phyloP scores from a whole-genome alignment of 2,888 invertebrate genomes.

The Neoscelio sp. region DNA sequence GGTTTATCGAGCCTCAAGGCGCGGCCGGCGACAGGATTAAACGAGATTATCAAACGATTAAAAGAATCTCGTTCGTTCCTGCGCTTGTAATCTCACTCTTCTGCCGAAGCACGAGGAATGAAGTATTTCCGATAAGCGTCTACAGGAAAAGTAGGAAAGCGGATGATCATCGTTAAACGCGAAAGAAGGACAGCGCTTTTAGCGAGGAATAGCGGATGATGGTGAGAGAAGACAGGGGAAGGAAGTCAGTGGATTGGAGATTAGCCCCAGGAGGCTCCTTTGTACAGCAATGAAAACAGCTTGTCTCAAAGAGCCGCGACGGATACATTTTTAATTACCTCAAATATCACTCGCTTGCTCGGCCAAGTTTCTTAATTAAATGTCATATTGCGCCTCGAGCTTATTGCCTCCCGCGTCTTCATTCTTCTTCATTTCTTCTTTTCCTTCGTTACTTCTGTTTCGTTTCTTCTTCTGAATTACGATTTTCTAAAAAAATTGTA shows the following conservation, averaged over 20 bases:
- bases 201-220: slow-evolving; percentile 42
- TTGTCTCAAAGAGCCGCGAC: slow-evolving; percentile 82
- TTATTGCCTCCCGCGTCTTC: slow-evolving; percentile 44
- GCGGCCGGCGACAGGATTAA: slow-evolving; percentile 76
- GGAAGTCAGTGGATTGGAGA: slow-evolving; percentile 69
- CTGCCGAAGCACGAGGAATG: slow-evolving; percentile 19
- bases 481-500: too few relatives aligned
- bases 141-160: slow-evolving; percentile 37
- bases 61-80: slow-evolving; percentile 76
- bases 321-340: slow-evolving; percentile 83
- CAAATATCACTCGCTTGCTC: slow-evolving; percentile 79
- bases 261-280: slow-evolving; percentile 80
- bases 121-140: slow-evolving; percentile 48
- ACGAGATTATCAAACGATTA: slow-evolving; percentile 82
- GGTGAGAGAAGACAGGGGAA: slow-evolving; percentile 61
- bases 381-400: slow-evolving; percentile 79
- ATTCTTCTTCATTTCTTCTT: slow-evolving; percentile 25
- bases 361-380: slow-evolving; percentile 81
- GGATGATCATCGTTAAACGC: slow-evolving; percentile 37
- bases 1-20: slow-evolving; percentile 72
- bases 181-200: slow-evolving; percentile 55
- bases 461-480: slow-evolving; percentile 24
- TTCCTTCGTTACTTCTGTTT: slow-evolving; percentile 22
- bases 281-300: slow-evolving; percentile 79
- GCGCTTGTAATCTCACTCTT: slow-evolving; percentile 71